Base-by-base conservation (phyloP, 1,140 invertebrate genomes). In the Melanaphis sacchari region DNA sequence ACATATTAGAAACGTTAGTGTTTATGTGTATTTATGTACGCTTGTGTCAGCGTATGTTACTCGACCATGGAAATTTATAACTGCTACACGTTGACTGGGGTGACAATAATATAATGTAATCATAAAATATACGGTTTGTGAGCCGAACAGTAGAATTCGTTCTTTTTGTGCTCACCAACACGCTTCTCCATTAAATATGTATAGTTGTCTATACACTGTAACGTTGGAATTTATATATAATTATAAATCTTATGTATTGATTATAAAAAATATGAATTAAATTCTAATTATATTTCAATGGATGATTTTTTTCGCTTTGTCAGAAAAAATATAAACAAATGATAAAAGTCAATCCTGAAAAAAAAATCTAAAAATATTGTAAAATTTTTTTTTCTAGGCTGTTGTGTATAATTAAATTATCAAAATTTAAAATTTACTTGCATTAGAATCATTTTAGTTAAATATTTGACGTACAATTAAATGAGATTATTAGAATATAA, bases 211-310 rank as follows among this genome's bases (percentile, higher is more conserved):
- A 3, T 76, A 11, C n/a, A n/a, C 59, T 66, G 26, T 26, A 1
- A 66, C 15, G 31, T n/a, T 76, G 15, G 4, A 5, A n/a, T 66
- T 1, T n/a, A 18, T 66, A 59, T 59, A 26, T 9, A n/a, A 66
- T 66, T 66, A n/a, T 76, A 8, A 0, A 7, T 0, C 11, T 9
- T 59, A 26, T 59, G 26, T 15, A n/a, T 15, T n/a, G 9, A n/a
- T 31, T 15, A 15, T 66, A 66, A 66, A 76, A 4, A 18, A n/a
- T 15, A n/a, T 5, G 36, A n/a, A 76, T 76, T 5, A 76, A 76
- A 76, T n/a, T 1, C 31, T 0, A 4, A 76, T n/a, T 4, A 5
- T 2, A 21, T 18, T 6, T 2, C 15, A 9, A n/a, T 21, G 2
- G 22, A n/a, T 15, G 15, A 1, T 76, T 76, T 76, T 4, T 76